Base-by-base conservation (phyloP, 2,113 vertebrate genomes). In the Acinonyx jubatus region DNA sequence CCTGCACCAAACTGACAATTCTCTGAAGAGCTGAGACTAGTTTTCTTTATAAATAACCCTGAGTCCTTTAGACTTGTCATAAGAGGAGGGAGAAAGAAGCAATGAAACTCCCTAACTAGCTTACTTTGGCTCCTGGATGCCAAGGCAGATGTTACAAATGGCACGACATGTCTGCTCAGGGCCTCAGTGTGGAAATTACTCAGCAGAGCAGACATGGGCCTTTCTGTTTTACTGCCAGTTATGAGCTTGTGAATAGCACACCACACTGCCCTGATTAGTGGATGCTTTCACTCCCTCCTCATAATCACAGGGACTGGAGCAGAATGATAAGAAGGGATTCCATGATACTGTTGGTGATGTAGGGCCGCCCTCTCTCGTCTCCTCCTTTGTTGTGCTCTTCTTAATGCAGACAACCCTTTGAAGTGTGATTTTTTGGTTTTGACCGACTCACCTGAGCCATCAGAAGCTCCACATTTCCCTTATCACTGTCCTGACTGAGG, bases 121-220 rank as follows among this genome's bases (percentile, higher is more conserved):
- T 98, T 98, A 97, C 98, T 98, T 99, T 99, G 98, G 98, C 98
- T 98, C 95, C 95, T 78, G 0, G 65, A 97, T 98, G 97, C 91
- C 96, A 97, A 98, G 94, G 93, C 98, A 99, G 98, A 99, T 99
- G 98, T 98, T 99, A 99, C 94, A 98, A 99, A 98, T 98, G 97
- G 98, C 0, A n/a, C 29, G 45, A 94, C 36, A 91, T 98, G 96
- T 98, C 96, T 98, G 94, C 98, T 99, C 95, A 98, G 97, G 97
- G 97, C 89, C 97, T 98, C 86, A n/a, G 97, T 96, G 89, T 90
- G 95, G 98, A 98, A 98, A 99, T 99, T 98, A 99, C 98, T 99
- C 98, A 98, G 86, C 80, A 93, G 90, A 98, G 96, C 97, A 98
- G 98, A 98, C 94, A 94, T 0, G 89, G 96, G 90, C 97, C 91